Evolutionary conservation across 2,113 vertebrate genomes (phyloP), one percentile per base, ranked within the genome.

Genomic region (Suricata suricatta): DNA sequence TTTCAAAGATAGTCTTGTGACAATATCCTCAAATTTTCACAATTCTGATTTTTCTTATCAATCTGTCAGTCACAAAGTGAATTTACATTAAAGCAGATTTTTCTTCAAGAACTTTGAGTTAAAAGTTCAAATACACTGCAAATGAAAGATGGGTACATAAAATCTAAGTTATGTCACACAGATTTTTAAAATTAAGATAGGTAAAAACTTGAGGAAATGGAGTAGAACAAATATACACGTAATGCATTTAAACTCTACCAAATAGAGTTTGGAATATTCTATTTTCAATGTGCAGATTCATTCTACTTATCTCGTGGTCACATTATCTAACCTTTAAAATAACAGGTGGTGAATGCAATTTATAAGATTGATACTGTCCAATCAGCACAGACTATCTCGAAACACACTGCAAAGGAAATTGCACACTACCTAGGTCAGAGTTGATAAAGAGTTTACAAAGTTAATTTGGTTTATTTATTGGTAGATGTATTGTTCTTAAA

Each of bases 1-100:
- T 89, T 94, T 98, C 94, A 95, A 98, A 96, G 38, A 88, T 92
- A 97, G 93, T 50, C 96, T 87, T 97, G 91, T 97, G 95, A 98
- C 94, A 97, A 69, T 97, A 96, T 94, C 94, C 83, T 97, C 86
- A 95, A 92, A 81, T 95, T 96, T 98, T 93, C 74, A 96, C 77
- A 96, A 74, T 97, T 96, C 44, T 95, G 90, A 88, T 96, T 95
- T 96, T 97, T 97, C 88, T 98, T 98, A 85, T 96, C 97, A 98
- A 98, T 41, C 64, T 97, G 97, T 97, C 98, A 97, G 31, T 98
- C 87, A 97, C 68, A 94, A 83, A 57, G 4, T 63, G 23, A 97
- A 94, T 95, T 98, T 97, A 96, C 95, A 98, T 96, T 97, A 97
- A 98, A 97, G 95, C 88, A 38, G 68, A 96, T 96, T 17, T 94